Evolutionary conservation across 2,113 vertebrate species (phyloP).

Genomic region (Cygnus buccinator): DNA sequence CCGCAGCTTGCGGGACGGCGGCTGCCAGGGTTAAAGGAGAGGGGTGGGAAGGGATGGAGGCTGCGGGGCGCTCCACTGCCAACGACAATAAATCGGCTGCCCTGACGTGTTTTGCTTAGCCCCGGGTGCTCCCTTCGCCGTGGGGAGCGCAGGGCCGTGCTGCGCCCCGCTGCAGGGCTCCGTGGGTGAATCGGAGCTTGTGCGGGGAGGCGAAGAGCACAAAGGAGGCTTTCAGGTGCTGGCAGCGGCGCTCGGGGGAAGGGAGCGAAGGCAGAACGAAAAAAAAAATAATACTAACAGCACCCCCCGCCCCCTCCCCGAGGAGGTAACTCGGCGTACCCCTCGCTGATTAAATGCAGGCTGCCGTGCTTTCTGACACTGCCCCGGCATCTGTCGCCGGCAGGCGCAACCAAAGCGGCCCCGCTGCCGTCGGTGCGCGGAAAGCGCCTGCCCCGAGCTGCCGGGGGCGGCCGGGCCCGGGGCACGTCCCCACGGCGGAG

Average conservation of each 20-base stretch:
- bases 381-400: background rate
- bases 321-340: slow-evolving; percentile 19
- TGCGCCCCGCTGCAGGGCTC: slow-evolving; percentile 44
- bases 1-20: background rate
- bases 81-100: slow-evolving; percentile 69
- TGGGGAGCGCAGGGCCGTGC: background rate
- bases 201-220: slow-evolving; percentile 43
- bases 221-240: slow-evolving; percentile 74
- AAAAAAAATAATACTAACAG: background rate
- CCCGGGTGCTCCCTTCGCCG: slow-evolving; percentile 35
- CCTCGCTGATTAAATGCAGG: background rate
- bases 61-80: slow-evolving; percentile 46
- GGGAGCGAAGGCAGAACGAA: background rate
- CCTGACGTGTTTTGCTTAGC: slow-evolving; percentile 54
- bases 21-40: slow-evolving; percentile 32
- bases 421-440: background rate
- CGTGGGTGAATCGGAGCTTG: slow-evolving; percentile 78
- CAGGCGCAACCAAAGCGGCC: background rate
- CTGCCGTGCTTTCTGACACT: background rate
- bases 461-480: background rate
- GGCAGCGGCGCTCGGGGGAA: background rate
- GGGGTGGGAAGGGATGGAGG: slow-evolving; percentile 51
- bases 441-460: background rate
- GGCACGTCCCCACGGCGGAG: background rate
- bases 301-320: background rate